Base-by-base conservation (phyloP, 2,797 vertebrate genomes). In the Anabas testudineus region DNA sequence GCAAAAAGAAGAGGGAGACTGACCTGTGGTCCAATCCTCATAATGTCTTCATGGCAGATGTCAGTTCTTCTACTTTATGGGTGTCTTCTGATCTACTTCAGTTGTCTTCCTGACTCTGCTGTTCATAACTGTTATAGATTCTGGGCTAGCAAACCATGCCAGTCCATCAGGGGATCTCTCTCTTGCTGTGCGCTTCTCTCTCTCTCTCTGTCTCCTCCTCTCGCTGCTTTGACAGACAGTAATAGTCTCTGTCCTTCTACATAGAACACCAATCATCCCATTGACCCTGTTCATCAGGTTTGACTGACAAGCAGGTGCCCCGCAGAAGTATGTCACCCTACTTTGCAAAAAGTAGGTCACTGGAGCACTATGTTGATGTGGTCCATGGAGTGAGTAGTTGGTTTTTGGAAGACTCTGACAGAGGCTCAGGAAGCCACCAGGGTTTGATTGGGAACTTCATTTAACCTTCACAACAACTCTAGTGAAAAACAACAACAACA, bases 141-240 rank as follows among this genome's bases (percentile, higher is more conserved):
- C 82, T 86, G 78, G 83, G 85, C 64, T 80, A 83, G 34, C 2
- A n/a, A 87, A 79, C 56, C 60, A 64, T 87, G 85, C 70, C 83
- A 87, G 77, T 74, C 82, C 85, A 65, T 60, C 10, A 30, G 87
- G 85, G 87, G 75, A 87, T 84, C 6, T 1, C 36, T 39, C 68
- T 24, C 42, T 36, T 34, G 32, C 46, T 55, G 6, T 22, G 2
- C 9, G 7, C 12, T 43, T 59, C 43, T 24, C 42, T 37, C 34
- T 28, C 47, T 47, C 53, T 52, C 39, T 53, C 41, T 26, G 9
- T 26, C 37, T 51, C 56, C 52, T 36, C 37, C 39, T 66, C 56
- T 61, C 30, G 34, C 43, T 47, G 18, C 19, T 14, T 39, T 15
- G n/a, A 21, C 47, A 26, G 10, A 28, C 14, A 39, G 4, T 39